phyloP scores from a whole-genome alignment of 2,888 invertebrate species.

The Formica aserva region DNA sequence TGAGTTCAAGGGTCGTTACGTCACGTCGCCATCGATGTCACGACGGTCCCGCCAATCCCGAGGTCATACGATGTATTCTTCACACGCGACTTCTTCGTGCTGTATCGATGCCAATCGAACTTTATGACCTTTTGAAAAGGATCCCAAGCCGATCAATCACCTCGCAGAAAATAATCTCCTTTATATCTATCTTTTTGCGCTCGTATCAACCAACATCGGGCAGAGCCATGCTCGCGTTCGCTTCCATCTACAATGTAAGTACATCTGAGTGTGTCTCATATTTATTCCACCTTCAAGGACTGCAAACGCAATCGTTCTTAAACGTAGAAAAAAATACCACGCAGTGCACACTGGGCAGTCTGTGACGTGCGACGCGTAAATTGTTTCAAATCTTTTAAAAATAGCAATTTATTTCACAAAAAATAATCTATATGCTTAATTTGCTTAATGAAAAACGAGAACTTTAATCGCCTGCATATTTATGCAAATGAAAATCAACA shows the following conservation, averaged over 20 bases:
- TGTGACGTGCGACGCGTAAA: not conserved
- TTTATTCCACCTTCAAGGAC: not conserved
- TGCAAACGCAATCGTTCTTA: not conserved
- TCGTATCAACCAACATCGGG: not conserved
- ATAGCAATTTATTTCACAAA: not conserved
- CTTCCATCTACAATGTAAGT: not conserved
- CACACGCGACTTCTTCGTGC: constrained; percentile 7
- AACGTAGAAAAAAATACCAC: not conserved
- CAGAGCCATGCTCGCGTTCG: not conserved
- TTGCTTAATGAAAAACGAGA: not conserved
- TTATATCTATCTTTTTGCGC: not conserved
- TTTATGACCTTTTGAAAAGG: too few relatives aligned
- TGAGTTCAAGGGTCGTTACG: constrained; percentile 80
- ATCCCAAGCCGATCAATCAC: too few relatives aligned
- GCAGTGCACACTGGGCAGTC: not conserved
- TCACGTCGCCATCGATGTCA: constrained; percentile 42
- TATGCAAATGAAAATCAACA: not conserved
- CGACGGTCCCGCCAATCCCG: constrained; percentile 52
- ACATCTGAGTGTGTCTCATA: not conserved
- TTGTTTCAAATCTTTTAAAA: not conserved
- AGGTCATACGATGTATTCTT: not conserved
- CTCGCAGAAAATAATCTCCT: too few relatives aligned
- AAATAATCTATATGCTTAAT: too few relatives aligned
- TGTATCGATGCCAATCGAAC: too few relatives aligned
- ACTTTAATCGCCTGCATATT: not conserved